Percentiles rank a stretch among this genome's conserved stretches.
Conservation (phyloP, 1,140 invertebrate species). For the Matsumurasca onukii region DNA sequence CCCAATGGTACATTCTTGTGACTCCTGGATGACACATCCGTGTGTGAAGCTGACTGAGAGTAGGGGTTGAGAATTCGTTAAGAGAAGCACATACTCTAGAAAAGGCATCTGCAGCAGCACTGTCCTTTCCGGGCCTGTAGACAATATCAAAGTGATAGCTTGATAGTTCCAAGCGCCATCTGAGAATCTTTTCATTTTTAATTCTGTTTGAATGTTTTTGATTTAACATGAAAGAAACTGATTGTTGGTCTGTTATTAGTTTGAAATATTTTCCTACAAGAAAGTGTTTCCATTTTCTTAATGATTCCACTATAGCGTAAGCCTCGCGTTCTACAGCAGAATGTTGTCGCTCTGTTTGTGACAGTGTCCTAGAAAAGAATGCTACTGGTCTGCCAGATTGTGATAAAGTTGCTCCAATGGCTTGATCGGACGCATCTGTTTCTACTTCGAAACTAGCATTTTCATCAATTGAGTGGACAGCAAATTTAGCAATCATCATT, state of each 20-base stretch:
- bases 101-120: slow-evolving; percentile 42
- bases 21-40: slow-evolving; percentile 42
- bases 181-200: slow-evolving; percentile 42
- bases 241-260: slow-evolving; percentile 41
- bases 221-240: slow-evolving; percentile 40
- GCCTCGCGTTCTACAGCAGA: slow-evolving; percentile 57
- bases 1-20: slow-evolving; percentile 36
- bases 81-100: background rate
- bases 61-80: background rate
- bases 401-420: slow-evolving; percentile 36
- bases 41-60: slow-evolving; percentile 31
- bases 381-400: slow-evolving; percentile 50
- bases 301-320: slow-evolving; percentile 50
- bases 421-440: slow-evolving; percentile 34
- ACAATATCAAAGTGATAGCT: slow-evolving; percentile 41
- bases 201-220: slow-evolving; percentile 38
- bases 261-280: slow-evolving; percentile 38
- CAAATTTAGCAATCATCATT: background rate
- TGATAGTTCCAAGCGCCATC: slow-evolving; percentile 40
- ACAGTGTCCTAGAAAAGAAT: slow-evolving; percentile 52
- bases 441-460: slow-evolving; percentile 4
- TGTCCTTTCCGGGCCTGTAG: slow-evolving; percentile 42
- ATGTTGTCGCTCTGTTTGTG: slow-evolving; percentile 51
- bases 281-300: slow-evolving; percentile 47
- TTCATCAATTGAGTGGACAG: background rate